These are phyloP conservation scores for Limnodromus scolopaceus DNA, from an alignment of 2,797 vertebrate genomes.

Conservation along the genomic window DNA sequence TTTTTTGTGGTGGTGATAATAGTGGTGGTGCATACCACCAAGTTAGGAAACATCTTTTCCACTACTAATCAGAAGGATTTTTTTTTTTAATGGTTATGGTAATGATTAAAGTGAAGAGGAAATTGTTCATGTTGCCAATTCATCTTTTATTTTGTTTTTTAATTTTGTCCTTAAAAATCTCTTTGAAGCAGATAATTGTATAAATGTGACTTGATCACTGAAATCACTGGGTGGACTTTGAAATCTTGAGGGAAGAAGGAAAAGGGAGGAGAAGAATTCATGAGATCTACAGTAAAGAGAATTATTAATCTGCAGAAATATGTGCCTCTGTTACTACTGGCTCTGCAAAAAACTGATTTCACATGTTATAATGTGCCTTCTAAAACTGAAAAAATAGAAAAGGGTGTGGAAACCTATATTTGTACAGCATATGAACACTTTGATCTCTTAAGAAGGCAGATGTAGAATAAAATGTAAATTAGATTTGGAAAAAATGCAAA, in stretches of 20 bases:
- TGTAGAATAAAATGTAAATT: constrained; percentile 45
- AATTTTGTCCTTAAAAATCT: constrained; percentile 37
- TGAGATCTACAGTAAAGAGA: constrained; percentile 58
- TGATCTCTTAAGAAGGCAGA: constrained; percentile 11
- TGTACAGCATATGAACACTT: constrained; percentile 6
- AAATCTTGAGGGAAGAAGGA: constrained; percentile 25
- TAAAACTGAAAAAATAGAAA: constrained; percentile 54
- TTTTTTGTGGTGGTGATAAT: constrained; percentile 28
- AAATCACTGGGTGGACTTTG: constrained; percentile 52
- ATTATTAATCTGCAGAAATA: constrained; percentile 69
- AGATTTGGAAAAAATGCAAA: constrained; percentile 27
- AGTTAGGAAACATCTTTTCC: constrained; percentile 19
- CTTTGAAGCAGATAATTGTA: constrained; percentile 53
- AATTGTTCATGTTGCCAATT: constrained; percentile 14
- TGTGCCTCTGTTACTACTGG: constrained; percentile 40
- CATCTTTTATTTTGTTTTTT: constrained; percentile 13
- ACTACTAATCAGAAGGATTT: constrained; percentile 1
- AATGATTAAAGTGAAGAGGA: constrained; percentile 14
- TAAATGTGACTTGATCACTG: constrained; percentile 37
- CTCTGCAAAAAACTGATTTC: constrained; percentile 52
- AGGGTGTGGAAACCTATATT: constrained; percentile 52
- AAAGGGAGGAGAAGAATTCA: constrained; percentile 58
- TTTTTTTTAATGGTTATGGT: not conserved
- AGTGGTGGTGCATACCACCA: not conserved
- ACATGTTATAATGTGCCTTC: constrained; percentile 27